phyloP scores from a whole-genome alignment of 2,888 invertebrate species.

The Scaptomyza caliginosa region DNA sequence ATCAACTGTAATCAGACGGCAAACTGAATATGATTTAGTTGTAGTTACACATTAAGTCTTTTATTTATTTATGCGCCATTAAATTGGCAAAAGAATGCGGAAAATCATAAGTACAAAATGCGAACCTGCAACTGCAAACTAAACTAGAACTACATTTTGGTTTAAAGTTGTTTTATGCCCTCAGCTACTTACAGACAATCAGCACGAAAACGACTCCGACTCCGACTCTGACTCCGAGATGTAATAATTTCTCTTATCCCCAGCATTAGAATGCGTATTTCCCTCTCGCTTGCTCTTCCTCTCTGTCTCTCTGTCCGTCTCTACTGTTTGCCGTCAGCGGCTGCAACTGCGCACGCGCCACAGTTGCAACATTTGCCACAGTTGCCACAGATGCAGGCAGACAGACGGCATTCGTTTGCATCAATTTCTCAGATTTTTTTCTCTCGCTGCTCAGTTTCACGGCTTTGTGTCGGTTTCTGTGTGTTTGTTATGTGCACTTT shows the following conservation, averaged over 20 bases:
- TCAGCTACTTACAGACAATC: conserved; percentile 79
- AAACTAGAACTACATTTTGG: conserved; percentile 38
- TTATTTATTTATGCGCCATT: conserved; percentile 80
- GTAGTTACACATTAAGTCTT: conserved; percentile 1
- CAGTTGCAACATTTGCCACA: conserved; percentile 37
- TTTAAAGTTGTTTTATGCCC: conserved; percentile 59
- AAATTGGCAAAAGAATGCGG: conserved; percentile 80
- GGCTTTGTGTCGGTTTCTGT: conserved; percentile 1
- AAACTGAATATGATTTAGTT: conserved; percentile 21
- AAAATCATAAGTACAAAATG: conserved; percentile 67
- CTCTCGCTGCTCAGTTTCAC: not conserved
- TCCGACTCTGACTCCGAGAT: conserved; percentile 6
- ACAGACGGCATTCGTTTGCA: conserved; percentile 26
- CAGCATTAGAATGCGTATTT: conserved; percentile 74
- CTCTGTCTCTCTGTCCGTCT: conserved; percentile 74
- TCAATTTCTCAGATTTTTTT: not conserved
- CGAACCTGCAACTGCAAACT: conserved; percentile 27
- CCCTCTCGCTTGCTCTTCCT: conserved; percentile 76
- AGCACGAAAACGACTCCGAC: conserved; percentile 57
- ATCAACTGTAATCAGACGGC: conserved; percentile 67
- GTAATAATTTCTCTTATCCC: conserved; percentile 59
- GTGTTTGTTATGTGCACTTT: conserved; percentile 72
- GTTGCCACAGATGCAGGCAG: conserved; percentile 58
- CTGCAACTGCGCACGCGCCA: conserved; percentile 72
- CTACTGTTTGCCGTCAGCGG: conserved; percentile 59